phyloP scores from a whole-genome alignment of 2,888 invertebrate genomes.

The Anoplius nigerrimus region DNA sequence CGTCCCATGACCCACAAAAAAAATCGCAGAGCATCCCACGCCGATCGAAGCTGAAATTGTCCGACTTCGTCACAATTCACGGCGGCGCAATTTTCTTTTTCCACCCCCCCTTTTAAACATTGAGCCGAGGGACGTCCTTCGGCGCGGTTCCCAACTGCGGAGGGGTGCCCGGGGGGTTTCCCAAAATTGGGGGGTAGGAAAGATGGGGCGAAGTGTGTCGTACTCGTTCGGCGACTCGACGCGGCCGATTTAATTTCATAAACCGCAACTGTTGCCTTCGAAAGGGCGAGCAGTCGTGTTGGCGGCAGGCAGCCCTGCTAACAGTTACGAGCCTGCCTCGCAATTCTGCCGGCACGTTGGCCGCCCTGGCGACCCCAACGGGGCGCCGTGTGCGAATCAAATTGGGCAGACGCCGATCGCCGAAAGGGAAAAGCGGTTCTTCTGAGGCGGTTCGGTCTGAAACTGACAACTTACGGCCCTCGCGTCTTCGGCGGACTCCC shows the following conservation, averaged over 20 bases:
- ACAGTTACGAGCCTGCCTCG: conserved; percentile 66
- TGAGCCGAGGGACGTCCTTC: too few species aligned
- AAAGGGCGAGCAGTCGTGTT: conserved; percentile 63
- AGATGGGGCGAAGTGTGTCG: conserved; percentile 8
- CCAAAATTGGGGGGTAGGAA: neutral
- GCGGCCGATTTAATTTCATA: conserved; percentile 74
- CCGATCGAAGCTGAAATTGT: conserved; percentile 1
- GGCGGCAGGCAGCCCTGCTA: too few species aligned
- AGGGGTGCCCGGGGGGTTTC: neutral
- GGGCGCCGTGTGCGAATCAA: conserved; percentile 10
- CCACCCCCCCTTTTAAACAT: conserved; percentile 2
- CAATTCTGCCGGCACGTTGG: conserved; percentile 10
- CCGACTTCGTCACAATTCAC: conserved; percentile 3
- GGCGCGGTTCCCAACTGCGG: neutral
- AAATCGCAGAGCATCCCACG: neutral
- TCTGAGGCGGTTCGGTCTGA: too few species aligned
- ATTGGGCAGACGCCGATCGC: too few species aligned
- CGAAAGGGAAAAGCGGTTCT: too few species aligned
- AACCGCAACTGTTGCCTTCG: conserved; percentile 74
- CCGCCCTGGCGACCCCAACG: conserved; percentile 2
- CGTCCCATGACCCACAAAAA: too few species aligned
- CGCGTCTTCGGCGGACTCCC: too few species aligned
- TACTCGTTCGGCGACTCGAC: conserved; percentile 57
- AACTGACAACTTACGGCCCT: too few species aligned
- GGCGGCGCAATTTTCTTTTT: neutral